Conservation (phyloP, 2,113 vertebrate genomes). For the Pteronura brasiliensis region DNA sequence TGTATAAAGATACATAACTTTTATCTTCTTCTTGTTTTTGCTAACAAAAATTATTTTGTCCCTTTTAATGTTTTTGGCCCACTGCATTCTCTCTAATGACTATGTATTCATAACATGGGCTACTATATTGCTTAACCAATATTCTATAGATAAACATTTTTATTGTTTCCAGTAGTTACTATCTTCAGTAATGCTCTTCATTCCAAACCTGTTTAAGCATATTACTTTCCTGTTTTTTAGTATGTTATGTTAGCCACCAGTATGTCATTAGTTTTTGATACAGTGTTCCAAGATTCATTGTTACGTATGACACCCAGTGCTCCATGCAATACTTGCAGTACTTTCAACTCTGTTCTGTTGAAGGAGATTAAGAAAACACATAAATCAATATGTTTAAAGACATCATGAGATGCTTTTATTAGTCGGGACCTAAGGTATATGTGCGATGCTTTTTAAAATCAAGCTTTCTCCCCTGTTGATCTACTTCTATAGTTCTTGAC, state of each 20-base stretch:
- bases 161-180: not conserved
- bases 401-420: not conserved
- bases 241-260: too few species aligned
- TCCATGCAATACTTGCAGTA: not conserved
- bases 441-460: not conserved
- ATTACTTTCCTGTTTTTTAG: not conserved
- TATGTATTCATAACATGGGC: not conserved
- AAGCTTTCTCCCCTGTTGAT: not conserved
- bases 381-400: not conserved
- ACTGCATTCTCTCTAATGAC: not conserved
- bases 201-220: not conserved
- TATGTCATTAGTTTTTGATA: too few species aligned
- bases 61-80: not conserved
- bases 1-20: not conserved
- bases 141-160: not conserved
- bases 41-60: not conserved
- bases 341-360: not conserved
- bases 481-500: not conserved
- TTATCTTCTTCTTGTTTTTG: constrained; percentile 2
- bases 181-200: not conserved
- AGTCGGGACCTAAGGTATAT: not conserved
- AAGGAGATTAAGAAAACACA: not conserved
- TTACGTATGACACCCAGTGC: too few species aligned
- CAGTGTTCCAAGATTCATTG: too few species aligned
- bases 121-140: not conserved